These are phyloP conservation scores for Neotoma lepida DNA, from an alignment of 2,113 vertebrate species.

Conservation along the genomic window DNA sequence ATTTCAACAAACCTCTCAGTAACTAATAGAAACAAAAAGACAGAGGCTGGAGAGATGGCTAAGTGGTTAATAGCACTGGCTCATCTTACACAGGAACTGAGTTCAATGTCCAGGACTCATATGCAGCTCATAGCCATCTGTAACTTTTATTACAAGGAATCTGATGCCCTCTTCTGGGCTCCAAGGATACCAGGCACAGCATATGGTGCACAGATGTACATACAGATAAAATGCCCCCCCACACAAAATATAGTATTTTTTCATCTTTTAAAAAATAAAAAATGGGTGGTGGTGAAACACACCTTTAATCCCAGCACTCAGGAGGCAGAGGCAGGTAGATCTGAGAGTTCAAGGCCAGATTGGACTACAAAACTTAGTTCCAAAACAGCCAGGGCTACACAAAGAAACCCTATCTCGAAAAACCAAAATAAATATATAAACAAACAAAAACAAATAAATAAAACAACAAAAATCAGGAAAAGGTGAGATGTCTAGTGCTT, in stretches of 20 bases:
- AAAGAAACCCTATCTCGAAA: too few relatives aligned
- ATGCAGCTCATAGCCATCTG: not conserved
- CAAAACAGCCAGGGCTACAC: too few relatives aligned
- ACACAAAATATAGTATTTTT: not conserved
- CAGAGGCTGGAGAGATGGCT: not conserved
- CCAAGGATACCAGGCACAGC: not conserved
- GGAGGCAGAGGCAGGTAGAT: too few relatives aligned
- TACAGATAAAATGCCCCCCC: not conserved
- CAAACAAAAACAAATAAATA: not conserved
- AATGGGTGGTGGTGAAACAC: too few relatives aligned
- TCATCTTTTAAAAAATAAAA: not conserved
- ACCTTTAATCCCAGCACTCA: too few relatives aligned
- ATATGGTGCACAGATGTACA: not conserved
- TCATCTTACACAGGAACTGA: not conserved
- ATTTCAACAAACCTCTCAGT: not conserved
- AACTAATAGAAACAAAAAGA: conserved; percentile 35
- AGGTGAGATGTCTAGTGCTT: too few relatives aligned
- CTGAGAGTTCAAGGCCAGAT: too few relatives aligned
- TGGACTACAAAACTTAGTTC: too few relatives aligned
- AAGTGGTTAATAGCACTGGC: not conserved
- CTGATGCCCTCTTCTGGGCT: not conserved
- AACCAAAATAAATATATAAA: too few relatives aligned
- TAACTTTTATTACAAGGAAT: not conserved
- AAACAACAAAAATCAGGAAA: not conserved
- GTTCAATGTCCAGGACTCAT: not conserved